A percentile compares a stretch with the other conserved stretches of the same genome.
Evolutionary conservation across 2,797 vertebrate genomes (phyloP).

Genomic region (Melanotaenia maccullochi): DNA sequence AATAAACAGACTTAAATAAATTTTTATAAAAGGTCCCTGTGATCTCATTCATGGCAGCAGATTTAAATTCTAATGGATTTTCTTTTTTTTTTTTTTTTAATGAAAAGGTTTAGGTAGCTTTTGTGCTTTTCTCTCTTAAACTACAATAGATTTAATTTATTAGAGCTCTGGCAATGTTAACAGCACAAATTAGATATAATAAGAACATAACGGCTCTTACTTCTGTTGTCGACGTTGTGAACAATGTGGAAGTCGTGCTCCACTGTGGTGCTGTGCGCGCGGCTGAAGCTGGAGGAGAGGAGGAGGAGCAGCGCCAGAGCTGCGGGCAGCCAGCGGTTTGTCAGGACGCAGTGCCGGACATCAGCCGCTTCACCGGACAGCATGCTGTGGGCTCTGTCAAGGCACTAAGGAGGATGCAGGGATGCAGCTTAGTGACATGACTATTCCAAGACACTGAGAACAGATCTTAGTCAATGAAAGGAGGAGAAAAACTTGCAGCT

Average conservation of each 20-base stretch:
- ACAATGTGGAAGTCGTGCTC: conserved; percentile 87
- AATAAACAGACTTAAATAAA: neutral
- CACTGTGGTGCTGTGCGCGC: conserved; percentile 84
- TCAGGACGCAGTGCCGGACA: conserved; percentile 66
- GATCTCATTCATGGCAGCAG: neutral
- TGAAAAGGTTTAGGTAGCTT: neutral
- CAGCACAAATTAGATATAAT: neutral
- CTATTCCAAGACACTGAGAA: neutral
- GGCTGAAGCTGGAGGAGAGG: conserved; percentile 78
- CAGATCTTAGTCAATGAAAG: neutral
- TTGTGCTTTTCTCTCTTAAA: neutral
- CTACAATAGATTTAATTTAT: neutral
- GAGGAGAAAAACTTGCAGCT: neutral
- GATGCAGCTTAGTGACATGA: conserved; percentile 1
- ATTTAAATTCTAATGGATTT: neutral
- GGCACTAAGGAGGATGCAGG: conserved; percentile 55
- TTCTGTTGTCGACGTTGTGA: conserved; percentile 92
- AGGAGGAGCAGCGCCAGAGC: conserved; percentile 83
- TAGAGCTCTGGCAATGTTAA: neutral
- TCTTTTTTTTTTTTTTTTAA: neutral
- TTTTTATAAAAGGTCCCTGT: neutral
- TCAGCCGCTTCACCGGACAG: conserved; percentile 65
- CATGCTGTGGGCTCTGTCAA: conserved; percentile 72
- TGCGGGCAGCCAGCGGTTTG: conserved; percentile 76
- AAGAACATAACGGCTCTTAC: conserved; percentile 73